Conservation (phyloP, 2,113 vertebrate genomes). For the Amia ocellicauda region DNA sequence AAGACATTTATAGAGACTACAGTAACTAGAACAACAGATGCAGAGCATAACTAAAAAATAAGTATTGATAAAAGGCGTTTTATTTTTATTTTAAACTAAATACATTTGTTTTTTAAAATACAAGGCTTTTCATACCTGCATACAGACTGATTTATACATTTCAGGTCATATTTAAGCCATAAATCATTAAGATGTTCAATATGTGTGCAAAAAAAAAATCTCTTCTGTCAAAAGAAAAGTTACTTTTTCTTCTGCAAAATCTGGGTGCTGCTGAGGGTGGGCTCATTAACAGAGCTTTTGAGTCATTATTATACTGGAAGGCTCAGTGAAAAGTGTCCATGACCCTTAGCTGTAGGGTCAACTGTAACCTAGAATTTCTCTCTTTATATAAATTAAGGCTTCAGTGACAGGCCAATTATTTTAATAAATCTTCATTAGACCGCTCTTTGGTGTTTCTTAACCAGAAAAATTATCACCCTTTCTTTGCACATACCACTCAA, state of each 20-base stretch:
- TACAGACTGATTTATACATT: no score
- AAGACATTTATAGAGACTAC: no score
- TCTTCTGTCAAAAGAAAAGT: neutral
- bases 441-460: slow-evolving; percentile 24
- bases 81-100: no score
- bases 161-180: no score
- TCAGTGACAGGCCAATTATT: slow-evolving; percentile 32
- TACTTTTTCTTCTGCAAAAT: slow-evolving; percentile 15
- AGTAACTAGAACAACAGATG: no score
- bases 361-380: slow-evolving; percentile 31
- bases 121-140: no score
- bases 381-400: slow-evolving; percentile 23
- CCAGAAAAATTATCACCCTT: slow-evolving; percentile 23
- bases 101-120: no score
- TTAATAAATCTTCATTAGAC: slow-evolving; percentile 45
- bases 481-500: slow-evolving; percentile 5
- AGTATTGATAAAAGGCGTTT: no score
- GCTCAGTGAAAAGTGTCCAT: slow-evolving; percentile 31
- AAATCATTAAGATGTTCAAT: no score
- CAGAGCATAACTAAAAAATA: no score
- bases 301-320: slow-evolving; percentile 39
- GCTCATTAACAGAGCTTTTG: slow-evolving; percentile 32
- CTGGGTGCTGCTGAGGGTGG: slow-evolving; percentile 13
- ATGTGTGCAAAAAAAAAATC: no score
- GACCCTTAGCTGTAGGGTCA: slow-evolving; percentile 30